Evolutionary conservation across 2,888 invertebrate genomes (phyloP), one percentile per base, ranked within the genome.

Genomic region (Kuschelorhynchus macadamiae): DNA sequence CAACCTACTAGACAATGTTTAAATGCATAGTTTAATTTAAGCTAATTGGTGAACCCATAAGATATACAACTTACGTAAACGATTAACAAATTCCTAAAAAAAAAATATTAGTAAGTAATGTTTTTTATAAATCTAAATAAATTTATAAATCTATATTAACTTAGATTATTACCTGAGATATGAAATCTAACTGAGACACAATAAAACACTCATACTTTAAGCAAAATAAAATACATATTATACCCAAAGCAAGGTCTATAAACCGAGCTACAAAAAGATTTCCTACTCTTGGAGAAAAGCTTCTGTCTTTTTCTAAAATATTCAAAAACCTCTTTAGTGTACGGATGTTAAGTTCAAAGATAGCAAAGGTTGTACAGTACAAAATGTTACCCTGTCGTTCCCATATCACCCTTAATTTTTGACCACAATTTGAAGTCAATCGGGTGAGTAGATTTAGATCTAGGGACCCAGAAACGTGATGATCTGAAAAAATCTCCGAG

Each of bases 21-120:
- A 57, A 96, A 90, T 0, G 93, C 92, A 80, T 90, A 88, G 83
- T 97, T 97, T 17, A 97, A 85, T 83, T 97, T n/a, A 97, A 85
- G 11, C 97, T 97, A 56, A 93, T 96, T 52, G 97, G 97, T 50
- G 92, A 91, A 5, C 94, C 95, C 92, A 94, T 94, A 52, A 96
- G 81, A 91, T 94, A 94, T 73, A 90, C 41, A 95, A 84, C 18
- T 86, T 85, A 77, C 88, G 88, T 41, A 92, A 82, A 67, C 86
- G 85, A 71, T 88, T 86, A 32, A 92, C 90, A 47, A 91, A 86
- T 79, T 86, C 86, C 91, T 92, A n/a, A n/a, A 83, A 56, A 83
- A 82, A 14, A 56, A 49, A 39, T 20, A 47, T n/a, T 20, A 1
- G 2, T 52, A n/a, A 1, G 5, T 17, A 33, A 1, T 52, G n/a